A percentile compares a stretch with the other conserved stretches of the same genome.
phyloP scores from a whole-genome alignment of 2,888 invertebrate species.

The Andricus curvator region DNA sequence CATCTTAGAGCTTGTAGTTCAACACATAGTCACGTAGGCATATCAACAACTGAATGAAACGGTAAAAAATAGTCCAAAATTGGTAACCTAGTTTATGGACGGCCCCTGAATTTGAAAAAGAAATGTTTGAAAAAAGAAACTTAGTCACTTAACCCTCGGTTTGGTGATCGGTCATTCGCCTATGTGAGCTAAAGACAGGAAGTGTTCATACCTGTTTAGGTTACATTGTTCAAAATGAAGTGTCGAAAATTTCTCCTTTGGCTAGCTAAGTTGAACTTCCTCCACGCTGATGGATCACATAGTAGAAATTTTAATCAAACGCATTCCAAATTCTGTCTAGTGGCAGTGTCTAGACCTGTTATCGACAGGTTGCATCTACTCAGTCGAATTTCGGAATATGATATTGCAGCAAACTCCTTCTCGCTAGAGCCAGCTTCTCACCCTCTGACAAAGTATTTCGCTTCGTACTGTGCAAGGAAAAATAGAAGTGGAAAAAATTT shows the following conservation, averaged over 20 bases:
- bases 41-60: no score
- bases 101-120: no score
- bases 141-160: no score
- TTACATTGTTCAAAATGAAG: not conserved
- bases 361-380: slow-evolving; percentile 51
- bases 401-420: slow-evolving; percentile 57
- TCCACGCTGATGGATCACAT: not conserved
- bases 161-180: no score
- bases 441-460: slow-evolving; percentile 25
- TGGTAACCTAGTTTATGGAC: no score
- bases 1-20: no score
- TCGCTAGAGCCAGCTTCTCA: slow-evolving; percentile 11
- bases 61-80: no score
- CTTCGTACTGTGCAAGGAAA: not conserved
- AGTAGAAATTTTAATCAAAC: slow-evolving; percentile 12
- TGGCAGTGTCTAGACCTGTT: slow-evolving; percentile 8
- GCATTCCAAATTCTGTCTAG: not conserved
- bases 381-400: slow-evolving; percentile 50
- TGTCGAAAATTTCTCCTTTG: not conserved
- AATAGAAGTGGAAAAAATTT: not conserved
- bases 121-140: no score
- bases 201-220: no score
- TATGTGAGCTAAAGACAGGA: no score
- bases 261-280: not conserved
- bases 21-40: no score